A percentile compares a stretch with the other conserved stretches of the same genome.
Evolutionary conservation across 2,797 vertebrate species (phyloP).

Genomic region (Protosalanx chinensis): DNA sequence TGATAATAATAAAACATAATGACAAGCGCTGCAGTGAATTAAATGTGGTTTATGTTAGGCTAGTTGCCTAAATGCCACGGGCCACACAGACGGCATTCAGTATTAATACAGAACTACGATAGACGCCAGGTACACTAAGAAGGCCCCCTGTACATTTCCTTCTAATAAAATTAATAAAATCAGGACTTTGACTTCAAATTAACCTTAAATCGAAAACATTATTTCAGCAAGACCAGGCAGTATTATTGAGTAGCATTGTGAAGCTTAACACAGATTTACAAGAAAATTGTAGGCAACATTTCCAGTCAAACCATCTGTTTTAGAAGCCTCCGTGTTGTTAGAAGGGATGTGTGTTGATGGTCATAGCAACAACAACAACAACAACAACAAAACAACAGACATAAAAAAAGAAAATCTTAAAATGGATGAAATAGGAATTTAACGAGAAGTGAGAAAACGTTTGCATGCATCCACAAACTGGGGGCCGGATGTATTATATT

Average conservation of each 20-base stretch:
- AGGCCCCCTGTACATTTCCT: too few species aligned
- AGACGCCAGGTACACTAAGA: too few species aligned
- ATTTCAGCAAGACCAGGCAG: not conserved
- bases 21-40: not conserved
- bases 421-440: constrained; percentile 42
- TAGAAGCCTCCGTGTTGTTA: not conserved
- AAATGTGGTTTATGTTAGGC: not conserved
- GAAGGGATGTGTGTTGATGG: not conserved
- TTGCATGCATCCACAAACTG: constrained; percentile 39
- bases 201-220: constrained; percentile 6
- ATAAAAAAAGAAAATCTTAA: not conserved
- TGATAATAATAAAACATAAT: not conserved
- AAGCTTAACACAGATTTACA: not conserved
- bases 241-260: not conserved
- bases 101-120: not conserved
- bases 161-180: constrained; percentile 23
- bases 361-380: not conserved
- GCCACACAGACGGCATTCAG: not conserved
- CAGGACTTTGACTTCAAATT: constrained; percentile 8
- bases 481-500: constrained; percentile 39
- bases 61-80: not conserved
- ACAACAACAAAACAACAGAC: not conserved
- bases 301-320: not conserved
- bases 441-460: constrained; percentile 53
- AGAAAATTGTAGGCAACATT: not conserved